These are phyloP conservation scores for Herpailurus yagouaroundi DNA, from an alignment of 2,113 vertebrate species.

Conservation along the genomic window DNA sequence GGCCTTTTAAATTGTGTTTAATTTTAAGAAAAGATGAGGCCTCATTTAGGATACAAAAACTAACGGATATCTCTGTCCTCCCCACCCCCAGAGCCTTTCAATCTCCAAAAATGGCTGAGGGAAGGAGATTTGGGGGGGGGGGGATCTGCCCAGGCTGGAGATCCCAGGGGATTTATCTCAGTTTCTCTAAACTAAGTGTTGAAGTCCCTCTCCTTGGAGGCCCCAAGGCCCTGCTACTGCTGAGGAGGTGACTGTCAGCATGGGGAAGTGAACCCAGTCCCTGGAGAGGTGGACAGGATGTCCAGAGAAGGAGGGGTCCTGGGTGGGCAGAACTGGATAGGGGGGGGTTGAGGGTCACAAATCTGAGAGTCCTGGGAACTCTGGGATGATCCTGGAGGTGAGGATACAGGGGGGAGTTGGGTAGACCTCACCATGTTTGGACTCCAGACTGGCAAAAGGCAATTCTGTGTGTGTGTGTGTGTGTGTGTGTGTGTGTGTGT, in stretches of 20 bases:
- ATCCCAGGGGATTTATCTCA: not conserved
- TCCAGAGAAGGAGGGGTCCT: not conserved
- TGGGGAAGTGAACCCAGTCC: not conserved
- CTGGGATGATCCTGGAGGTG: slow-evolving; percentile 17
- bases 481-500: not conserved
- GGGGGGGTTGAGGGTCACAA: not conserved
- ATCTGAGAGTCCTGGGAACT: not conserved
- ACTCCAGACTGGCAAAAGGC: not conserved
- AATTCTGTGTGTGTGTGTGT: not conserved
- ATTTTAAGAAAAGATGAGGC: slow-evolving; percentile 40
- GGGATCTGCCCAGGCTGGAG: not conserved
- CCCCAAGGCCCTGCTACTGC: not conserved
- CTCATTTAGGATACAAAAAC: not conserved
- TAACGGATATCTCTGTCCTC: not conserved
- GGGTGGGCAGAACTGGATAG: not conserved
- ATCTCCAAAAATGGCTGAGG: slow-evolving; percentile 25
- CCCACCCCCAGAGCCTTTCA: not conserved
- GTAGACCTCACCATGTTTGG: not conserved
- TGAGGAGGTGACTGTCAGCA: not conserved
- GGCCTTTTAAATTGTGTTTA: slow-evolving; percentile 62
- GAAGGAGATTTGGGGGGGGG: not conserved
- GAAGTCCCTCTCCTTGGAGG: not conserved
- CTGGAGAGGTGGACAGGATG: not conserved
- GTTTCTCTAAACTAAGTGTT: slow-evolving; percentile 3
- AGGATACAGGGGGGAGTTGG: not conserved